Base-by-base conservation (phyloP, 1,140 invertebrate species). In the Pararge aegeria region DNA sequence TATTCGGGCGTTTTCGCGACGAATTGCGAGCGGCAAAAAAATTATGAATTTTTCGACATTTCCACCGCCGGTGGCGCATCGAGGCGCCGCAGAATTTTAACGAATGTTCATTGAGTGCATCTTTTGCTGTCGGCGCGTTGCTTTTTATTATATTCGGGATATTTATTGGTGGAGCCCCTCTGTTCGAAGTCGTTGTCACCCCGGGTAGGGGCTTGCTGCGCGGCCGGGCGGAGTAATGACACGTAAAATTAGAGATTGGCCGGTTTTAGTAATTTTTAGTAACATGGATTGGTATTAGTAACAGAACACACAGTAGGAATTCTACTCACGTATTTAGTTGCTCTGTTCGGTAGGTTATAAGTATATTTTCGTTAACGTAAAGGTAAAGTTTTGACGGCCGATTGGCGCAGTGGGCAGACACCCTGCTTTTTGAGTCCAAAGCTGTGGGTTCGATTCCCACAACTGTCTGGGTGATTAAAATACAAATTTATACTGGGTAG, bases 31-130 rank as follows among this genome's bases (percentile, higher is more conserved):
- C 29, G 55, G 66, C 69, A 77, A 78, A 83, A 49, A 81, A 81
- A 70, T 68, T 69, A 81, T 77, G 68, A 78, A 75, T 76, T 79
- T 76, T 76, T 67, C 57, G 73, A 74, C 73, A 68, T 74, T 74
- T 80, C 67, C 72, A 67, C 66, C 64, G 71, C 63, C 63, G 66
- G 68, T 66, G 67, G 66, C 60, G 44, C 40, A 48, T 46, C 49
- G 49, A 66, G 64, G 64, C 74, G 70, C 66, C 61, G 69, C 60
- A 64, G 71, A 73, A 74, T 78, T 75, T 76, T 76, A 78, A 80
- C 73, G 68, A 76, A 70, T 69, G 69, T 68, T 67, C 61, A 65
- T 71, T 62, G 68, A 67, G 30, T 58, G 61, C 64, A 69, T 55
- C 63, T 67, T 56, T 49, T 55, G 50, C 20, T 74, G 55, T 68